Evolutionary conservation across 2,113 vertebrate genomes (phyloP).

Genomic region (Sylvilagus bachmani): DNA sequence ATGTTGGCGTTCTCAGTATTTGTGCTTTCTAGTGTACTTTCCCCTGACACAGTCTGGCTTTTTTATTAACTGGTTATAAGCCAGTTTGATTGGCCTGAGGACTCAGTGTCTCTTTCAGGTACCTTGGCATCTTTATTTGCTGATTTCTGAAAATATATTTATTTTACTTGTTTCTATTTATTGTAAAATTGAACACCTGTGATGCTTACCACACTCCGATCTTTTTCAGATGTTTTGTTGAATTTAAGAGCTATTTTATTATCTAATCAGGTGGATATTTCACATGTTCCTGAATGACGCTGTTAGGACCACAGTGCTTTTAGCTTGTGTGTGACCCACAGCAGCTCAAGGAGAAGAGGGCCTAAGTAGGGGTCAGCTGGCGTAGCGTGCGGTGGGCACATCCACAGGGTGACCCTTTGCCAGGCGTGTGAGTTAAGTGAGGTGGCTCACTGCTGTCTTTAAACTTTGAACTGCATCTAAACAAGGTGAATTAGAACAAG

Average conservation of each 20-base stretch:
- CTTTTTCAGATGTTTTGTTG: conserved; percentile 7
- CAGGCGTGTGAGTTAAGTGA: not conserved
- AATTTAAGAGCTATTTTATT: conserved; percentile 15
- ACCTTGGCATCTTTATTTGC: conserved; percentile 31
- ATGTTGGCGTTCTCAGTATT: not conserved
- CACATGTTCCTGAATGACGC: not conserved
- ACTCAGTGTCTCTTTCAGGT: not conserved
- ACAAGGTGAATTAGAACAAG: not conserved
- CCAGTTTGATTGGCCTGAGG: not conserved
- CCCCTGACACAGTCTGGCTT: not conserved
- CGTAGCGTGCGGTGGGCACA: not conserved
- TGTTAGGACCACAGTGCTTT: not conserved
- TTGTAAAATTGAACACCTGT: conserved; percentile 13
- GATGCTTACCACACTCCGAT: not conserved
- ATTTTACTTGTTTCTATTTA: not conserved
- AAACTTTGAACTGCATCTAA: not conserved
- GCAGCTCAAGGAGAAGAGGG: not conserved
- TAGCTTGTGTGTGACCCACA: not conserved
- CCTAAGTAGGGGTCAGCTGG: not conserved
- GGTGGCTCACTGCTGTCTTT: not conserved
- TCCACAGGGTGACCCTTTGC: not conserved
- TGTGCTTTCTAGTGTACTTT: not conserved
- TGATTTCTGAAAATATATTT: conserved; percentile 36
- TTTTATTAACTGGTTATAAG: conserved; percentile 48
- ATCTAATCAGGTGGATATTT: not conserved